Base-by-base conservation (phyloP, 2,888 invertebrate species). In the Cyrtodaria siliqua region DNA sequence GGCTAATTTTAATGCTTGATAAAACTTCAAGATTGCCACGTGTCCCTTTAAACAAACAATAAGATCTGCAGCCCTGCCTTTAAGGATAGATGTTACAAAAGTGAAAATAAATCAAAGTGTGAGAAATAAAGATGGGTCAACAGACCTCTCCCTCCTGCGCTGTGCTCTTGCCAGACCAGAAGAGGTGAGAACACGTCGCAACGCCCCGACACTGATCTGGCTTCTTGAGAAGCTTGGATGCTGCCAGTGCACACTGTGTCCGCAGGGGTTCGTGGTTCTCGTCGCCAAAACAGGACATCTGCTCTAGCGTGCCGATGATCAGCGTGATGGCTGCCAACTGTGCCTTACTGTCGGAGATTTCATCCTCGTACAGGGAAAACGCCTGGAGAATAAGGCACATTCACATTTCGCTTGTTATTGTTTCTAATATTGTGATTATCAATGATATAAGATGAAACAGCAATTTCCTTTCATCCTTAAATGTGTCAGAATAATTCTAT, bases 181-280 rank as follows among this genome's bases (percentile, higher is more conserved):
- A 99, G 74, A 99, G 95, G 93, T 99, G 98, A 0, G 99, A 97
- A 92, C 98, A 98, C 0, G 97, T 95, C 0, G 97, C 96, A 0
- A 99, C 98, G 0, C 97, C 99, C 44, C 99, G 95, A 89, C 98
- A 98, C 92, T 99, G 99, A 94, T 99, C 99, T 0, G 99, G 98
- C 90, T 99, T 99, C 94, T 99, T 98, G 29, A 99, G 94, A 85
- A 99, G 94, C 92, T 98, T 98, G 79, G 98, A 97, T 8, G 99
- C 98, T 0, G 99, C 98, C 55, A 99, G 94, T 0, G 98, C 98
- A 93, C 98, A 99, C 90, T 99, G 98, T 1, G 98, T 98, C 44
- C 98, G 95, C 89, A 99, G 95, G 0, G 99, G 99, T 88, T 98
- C 98, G 0, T 98, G 98, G 92, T 98, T 99, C 92, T 99, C 99